phyloP scores from a whole-genome alignment of 2,888 invertebrate species.

The Odontomyia ornata region DNA sequence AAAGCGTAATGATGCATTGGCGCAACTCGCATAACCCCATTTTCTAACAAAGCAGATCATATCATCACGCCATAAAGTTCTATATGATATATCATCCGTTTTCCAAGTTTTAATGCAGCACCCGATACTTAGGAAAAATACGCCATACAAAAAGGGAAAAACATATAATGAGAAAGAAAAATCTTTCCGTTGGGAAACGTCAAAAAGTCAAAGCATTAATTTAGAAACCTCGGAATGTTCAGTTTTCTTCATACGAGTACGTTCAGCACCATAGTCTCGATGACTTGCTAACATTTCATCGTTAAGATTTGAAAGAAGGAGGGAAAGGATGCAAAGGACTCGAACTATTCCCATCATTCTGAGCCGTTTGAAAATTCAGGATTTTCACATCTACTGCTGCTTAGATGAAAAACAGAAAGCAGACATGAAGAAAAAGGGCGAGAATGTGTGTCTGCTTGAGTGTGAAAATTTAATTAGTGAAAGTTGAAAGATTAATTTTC shows the following conservation, averaged over 20 bases:
- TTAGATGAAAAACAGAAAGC: too few relatives aligned
- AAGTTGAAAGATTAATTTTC: neutral
- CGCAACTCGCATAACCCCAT: neutral
- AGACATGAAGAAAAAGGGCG: too few relatives aligned
- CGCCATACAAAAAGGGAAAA: neutral
- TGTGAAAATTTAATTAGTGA: constrained; percentile 19
- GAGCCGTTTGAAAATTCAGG: neutral
- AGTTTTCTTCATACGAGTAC: neutral
- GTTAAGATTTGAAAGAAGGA: neutral
- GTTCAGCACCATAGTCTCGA: neutral
- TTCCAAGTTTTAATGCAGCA: too few relatives aligned
- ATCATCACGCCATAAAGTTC: neutral
- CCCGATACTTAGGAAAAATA: neutral
- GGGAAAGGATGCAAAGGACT: neutral
- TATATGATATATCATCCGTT: neutral
- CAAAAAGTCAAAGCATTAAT: constrained; percentile 21
- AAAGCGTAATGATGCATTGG: constrained; percentile 14
- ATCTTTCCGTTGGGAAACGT: constrained; percentile 11
- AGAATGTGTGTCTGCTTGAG: neutral
- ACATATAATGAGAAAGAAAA: neutral
- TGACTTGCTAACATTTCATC: neutral
- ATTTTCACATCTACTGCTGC: constrained; percentile 5
- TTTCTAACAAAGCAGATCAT: neutral
- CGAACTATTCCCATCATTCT: neutral
- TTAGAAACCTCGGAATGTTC: neutral